Evolutionary conservation across 2,888 invertebrate species (phyloP).

Genomic region (Matsumyia berberina): DNA sequence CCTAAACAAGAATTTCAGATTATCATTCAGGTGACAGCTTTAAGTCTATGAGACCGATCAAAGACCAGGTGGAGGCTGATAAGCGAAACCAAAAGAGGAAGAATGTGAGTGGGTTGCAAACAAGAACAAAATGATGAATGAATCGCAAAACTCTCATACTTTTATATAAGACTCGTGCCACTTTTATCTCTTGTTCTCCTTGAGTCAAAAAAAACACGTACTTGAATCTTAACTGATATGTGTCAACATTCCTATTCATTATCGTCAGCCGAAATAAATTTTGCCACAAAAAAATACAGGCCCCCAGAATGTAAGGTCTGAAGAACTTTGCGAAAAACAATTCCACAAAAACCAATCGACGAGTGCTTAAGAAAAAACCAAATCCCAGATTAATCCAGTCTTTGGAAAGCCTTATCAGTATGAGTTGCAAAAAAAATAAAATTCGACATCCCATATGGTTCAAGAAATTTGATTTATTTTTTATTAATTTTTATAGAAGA

Average conservation of each 20-base stretch:
- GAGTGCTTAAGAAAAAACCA: not conserved
- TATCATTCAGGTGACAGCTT: too few relatives aligned
- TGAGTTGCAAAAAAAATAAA: conserved; percentile 12
- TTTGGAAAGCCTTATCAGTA: conserved; percentile 6
- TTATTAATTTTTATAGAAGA: conserved; percentile 23
- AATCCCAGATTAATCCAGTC: conserved; percentile 27
- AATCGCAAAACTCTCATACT: too few relatives aligned
- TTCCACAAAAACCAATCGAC: conserved; percentile 5
- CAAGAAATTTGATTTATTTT: conserved; percentile 22
- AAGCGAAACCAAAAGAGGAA: too few relatives aligned
- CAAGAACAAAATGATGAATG: too few relatives aligned
- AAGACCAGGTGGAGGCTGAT: too few relatives aligned
- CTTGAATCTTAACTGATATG: not conserved
- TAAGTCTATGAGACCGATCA: too few relatives aligned
- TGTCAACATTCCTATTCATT: not conserved
- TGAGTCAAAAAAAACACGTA: too few relatives aligned
- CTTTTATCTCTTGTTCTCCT: too few relatives aligned
- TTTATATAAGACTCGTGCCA: too few relatives aligned
- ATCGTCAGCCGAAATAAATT: not conserved
- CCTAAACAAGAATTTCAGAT: too few relatives aligned
- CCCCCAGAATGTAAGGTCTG: not conserved
- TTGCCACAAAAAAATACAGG: conserved; percentile 16
- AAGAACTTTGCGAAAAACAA: not conserved
- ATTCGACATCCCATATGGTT: conserved; percentile 49
- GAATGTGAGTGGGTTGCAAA: too few relatives aligned